Percentiles rank a stretch among this genome's conserved stretches.
These are phyloP conservation scores for Perca flavescens DNA, from an alignment of 2,113 vertebrate species.

Conservation along the genomic window DNA sequence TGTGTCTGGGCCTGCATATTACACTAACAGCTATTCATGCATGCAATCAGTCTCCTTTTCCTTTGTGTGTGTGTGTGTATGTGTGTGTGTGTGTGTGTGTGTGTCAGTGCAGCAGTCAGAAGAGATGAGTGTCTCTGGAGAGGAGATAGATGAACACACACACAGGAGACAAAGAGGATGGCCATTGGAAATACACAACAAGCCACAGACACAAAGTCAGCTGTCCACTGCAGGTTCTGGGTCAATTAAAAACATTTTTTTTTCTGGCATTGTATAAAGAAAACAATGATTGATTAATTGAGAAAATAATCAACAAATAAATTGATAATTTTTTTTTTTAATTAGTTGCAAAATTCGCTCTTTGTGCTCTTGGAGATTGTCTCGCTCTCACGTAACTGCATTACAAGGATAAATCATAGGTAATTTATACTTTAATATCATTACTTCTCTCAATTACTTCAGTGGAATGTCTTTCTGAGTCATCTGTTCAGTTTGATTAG, in stretches of 20 bases:
- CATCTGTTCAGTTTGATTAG: constrained; percentile 17
- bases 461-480: constrained; percentile 23
- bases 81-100: constrained; percentile 34
- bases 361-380: background rate
- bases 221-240: constrained; percentile 58
- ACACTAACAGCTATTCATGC: constrained; percentile 61
- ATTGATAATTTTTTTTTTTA: too few relatives aligned
- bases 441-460: background rate
- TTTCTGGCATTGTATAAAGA: background rate
- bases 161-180: constrained; percentile 68
- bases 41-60: constrained; percentile 66
- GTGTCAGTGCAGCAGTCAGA: constrained; percentile 75
- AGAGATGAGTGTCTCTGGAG: constrained; percentile 72
- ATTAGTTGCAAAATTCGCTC: background rate
- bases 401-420: background rate
- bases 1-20: constrained; percentile 64
- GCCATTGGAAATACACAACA: constrained; percentile 56
- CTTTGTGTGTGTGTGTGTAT: constrained; percentile 76
- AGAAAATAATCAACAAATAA: background rate
- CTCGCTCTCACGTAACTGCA: background rate
- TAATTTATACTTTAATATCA: background rate
- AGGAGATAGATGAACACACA: constrained; percentile 68
- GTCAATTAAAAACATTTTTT: constrained; percentile 32
- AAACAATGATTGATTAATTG: background rate
- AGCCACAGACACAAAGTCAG: constrained; percentile 59